Base-by-base conservation (phyloP, 2,888 invertebrate species). In the Pollenia amentaria region DNA sequence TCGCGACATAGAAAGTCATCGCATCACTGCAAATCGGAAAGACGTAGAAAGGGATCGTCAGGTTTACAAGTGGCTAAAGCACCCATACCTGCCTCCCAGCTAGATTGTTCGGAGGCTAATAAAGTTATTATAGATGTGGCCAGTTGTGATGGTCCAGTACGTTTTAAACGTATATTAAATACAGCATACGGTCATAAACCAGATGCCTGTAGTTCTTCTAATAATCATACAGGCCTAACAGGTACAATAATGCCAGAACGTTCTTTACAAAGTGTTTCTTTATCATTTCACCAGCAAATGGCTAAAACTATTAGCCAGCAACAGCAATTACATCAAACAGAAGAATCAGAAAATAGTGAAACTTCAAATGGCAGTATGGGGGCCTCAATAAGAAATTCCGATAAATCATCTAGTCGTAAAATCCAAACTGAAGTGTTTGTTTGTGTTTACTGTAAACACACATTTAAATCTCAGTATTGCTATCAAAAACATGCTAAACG, bases 81-180 rank as follows among this genome's bases (percentile, higher is more conserved):
- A 12, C 89, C 90, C 2, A 89, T 89, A 77, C 88, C 89, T 3
- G 89, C 88, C 38, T 89, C 88, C 3, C 88, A 89, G 29, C 69
- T 89, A n/a, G 88, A 87, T 48, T 82, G 77, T 10, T 64, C 83
- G 7, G 88, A 87, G 44, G 84, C 82, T 9, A 87, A 85, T 70
- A 95, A 95, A 91, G 95, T 96, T 0, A 95, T 97, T 1, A 94
- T 97, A 85, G 98, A 98, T 93, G 95, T 98, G n/a, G 98, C 98
- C 0, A 97, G 97, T 87, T 98, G 98, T 93, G 98, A 98, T 93
- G 98, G 98, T 0, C 98, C 98, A 0, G 97, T 98, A 0, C 95
- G 96, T 40, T 97, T 98, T 93, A 97, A 97, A 89, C 95, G 98
- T 2, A 97, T 98, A 3, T 94, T 97, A 2, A 98, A 98, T 94